phyloP scores from a whole-genome alignment of 2,888 invertebrate genomes.

The Ormyrus pomaceus region DNA sequence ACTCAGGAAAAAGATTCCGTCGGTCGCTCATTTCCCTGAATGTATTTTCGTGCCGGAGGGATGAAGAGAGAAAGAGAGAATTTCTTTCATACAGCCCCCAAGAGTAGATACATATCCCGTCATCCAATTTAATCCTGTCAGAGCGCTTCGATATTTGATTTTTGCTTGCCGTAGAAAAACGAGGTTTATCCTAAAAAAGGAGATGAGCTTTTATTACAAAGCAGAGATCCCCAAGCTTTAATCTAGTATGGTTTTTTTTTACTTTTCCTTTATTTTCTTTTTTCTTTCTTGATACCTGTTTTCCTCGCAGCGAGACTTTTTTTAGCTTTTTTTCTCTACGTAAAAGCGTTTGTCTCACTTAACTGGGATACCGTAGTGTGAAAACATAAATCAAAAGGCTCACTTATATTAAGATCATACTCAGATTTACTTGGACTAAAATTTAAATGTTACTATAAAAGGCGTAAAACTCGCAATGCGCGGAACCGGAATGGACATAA shows the following conservation, averaged over 20 bases:
- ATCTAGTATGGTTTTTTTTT: neutral
- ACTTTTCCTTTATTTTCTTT: too few species aligned
- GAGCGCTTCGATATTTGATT: conserved; percentile 19
- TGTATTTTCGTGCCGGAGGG: neutral
- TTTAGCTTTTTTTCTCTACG: too few species aligned
- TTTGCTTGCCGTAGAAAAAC: conserved; percentile 6
- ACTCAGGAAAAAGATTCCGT: neutral
- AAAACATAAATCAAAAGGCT: too few species aligned
- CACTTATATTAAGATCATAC: too few species aligned
- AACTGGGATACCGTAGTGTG: too few species aligned
- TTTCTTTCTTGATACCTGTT: too few species aligned
- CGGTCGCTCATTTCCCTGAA: conserved; percentile 21
- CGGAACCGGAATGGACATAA: too few species aligned
- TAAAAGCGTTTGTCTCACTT: too few species aligned
- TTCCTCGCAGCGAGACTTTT: too few species aligned
- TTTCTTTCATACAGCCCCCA: neutral
- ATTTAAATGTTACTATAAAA: too few species aligned
- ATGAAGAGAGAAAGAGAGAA: neutral
- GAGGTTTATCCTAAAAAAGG: neutral
- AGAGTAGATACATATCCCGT: conserved; percentile 5
- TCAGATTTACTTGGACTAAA: too few species aligned
- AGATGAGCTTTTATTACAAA: conserved; percentile 9
- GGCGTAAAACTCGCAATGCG: too few species aligned
- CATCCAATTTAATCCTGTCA: conserved; percentile 25
- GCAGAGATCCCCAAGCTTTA: conserved; percentile 6